Evolutionary conservation across 1,140 invertebrate genomes (phyloP).

Genomic region (Bombus picipes): DNA sequence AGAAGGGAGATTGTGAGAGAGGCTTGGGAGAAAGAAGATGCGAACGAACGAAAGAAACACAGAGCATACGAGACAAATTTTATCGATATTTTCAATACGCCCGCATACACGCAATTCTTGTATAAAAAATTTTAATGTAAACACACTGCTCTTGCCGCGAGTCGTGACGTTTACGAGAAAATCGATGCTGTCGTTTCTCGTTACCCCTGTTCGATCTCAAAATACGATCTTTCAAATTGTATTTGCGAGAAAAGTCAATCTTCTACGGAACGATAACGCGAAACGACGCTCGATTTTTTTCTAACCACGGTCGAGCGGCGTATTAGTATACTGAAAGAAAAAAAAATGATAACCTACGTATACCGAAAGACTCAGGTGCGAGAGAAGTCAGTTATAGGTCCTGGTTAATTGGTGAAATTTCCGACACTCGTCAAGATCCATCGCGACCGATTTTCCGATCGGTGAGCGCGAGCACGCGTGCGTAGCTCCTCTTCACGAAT

Average conservation of each 20-base stretch:
- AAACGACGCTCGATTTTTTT: constrained; percentile 20
- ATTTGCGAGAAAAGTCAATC: not conserved
- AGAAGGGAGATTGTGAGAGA: not conserved
- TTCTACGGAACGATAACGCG: not conserved
- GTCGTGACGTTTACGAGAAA: constrained; percentile 16
- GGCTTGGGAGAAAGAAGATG: constrained; percentile 1
- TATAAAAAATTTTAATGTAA: constrained; percentile 75
- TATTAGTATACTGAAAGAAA: constrained; percentile 79
- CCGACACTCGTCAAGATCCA: constrained; percentile 45
- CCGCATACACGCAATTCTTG: constrained; percentile 72
- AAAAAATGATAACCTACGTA: constrained; percentile 77
- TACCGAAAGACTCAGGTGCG: constrained; percentile 82
- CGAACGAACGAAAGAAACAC: constrained; percentile 37
- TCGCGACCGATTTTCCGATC: constrained; percentile 21
- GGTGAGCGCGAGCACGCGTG: constrained; percentile 32
- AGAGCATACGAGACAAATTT: constrained; percentile 67
- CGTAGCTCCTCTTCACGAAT: constrained; percentile 45
- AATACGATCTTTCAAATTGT: not conserved
- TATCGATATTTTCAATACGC: constrained; percentile 77
- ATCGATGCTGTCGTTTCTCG: constrained; percentile 27
- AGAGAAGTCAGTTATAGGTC: constrained; percentile 73
- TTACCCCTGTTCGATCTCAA: not conserved
- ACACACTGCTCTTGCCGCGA: constrained; percentile 60
- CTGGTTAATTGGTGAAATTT: constrained; percentile 67
- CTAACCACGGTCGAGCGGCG: constrained; percentile 58